Evolutionary conservation across 2,113 vertebrate genomes (phyloP), one percentile per base, ranked within the genome.

Genomic region (Corapipo altera): DNA sequence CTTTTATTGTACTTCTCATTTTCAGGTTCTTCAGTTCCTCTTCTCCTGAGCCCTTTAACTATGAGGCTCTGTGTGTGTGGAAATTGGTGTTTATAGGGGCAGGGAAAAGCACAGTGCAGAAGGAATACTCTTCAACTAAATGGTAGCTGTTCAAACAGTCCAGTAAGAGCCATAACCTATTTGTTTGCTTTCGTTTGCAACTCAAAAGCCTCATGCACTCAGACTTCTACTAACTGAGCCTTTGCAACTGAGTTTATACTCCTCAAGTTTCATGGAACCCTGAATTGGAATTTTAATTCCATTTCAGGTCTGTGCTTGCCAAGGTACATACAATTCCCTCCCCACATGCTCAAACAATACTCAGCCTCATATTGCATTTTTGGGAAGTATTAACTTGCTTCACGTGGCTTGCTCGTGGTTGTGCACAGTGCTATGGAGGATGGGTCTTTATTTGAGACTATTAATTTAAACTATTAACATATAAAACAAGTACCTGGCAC

Each of bases 371-470:
- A 49, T 77, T 20, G 33, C 21, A 14, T 78, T 92, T 95, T 72
- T 15, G 39, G 18, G 51, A 46, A 86, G n/a, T 19, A 30, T 71
- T 61, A 75, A 37, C 11, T 72, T 39, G 9, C 44, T 52, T 83
- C 59, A 33, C 22, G n/a, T 20, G 22, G 20, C 27, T 49, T 85
- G 33, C 54, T 15, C 22, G 5, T 0, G 57, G 21, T 18, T 87
- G 21, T 44, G 12, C 37, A 28, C 30, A 39, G 49, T 1, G 0
- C 48, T 44, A 15, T 1, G 5, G 37, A 57, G 9, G 20, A 37
- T 14, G 35, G 46, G 8, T 73, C 23, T 75, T 82, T 70, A 39
- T 49, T 51, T 89, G 77, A 75, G n/a, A 51, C 41, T 81, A 3
- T 24, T 67, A 43, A 52, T 78, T 57, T 44, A 37, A 41, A 27